Evolutionary conservation across 2,888 invertebrate species (phyloP).

Genomic region (Diarsia dahlii): DNA sequence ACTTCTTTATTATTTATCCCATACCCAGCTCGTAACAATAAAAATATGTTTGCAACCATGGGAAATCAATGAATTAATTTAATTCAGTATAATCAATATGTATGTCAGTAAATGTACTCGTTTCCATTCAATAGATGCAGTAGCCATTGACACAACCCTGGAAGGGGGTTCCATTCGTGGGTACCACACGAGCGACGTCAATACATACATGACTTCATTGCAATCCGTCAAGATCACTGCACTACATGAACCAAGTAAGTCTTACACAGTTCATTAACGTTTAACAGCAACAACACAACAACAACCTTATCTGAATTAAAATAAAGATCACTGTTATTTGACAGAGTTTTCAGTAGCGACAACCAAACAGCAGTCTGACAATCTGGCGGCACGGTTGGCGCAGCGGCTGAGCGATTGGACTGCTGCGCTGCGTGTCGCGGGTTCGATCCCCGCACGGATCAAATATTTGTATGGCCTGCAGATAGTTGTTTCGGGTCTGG

Average conservation of each 20-base stretch:
- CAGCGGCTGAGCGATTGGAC: too few species aligned
- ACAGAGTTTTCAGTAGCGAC: background rate
- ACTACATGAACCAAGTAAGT: constrained; percentile 78
- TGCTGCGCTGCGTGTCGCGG: too few species aligned
- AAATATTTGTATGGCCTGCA: too few species aligned
- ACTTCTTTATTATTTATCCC: too few species aligned
- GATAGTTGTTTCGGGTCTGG: too few species aligned
- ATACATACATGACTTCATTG: constrained; percentile 74
- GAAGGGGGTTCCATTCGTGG: constrained; percentile 88
- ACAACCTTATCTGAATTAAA: background rate
- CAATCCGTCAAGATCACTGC: constrained; percentile 78
- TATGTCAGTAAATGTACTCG: background rate
- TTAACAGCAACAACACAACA: background rate
- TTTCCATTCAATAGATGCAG: constrained; percentile 84
- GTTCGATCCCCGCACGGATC: too few species aligned
- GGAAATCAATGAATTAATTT: too few species aligned
- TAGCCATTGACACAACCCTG: constrained; percentile 91
- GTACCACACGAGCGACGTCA: constrained; percentile 73
- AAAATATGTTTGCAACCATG: background rate
- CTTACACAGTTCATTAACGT: background rate
- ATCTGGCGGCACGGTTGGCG: too few species aligned
- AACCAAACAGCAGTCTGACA: background rate
- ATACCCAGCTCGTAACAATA: too few species aligned
- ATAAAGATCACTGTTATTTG: background rate
- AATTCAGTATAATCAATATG: too few species aligned